A percentile compares a stretch with the other conserved stretches of the same genome.
Evolutionary conservation across 2,113 vertebrate genomes (phyloP).

Genomic region (Mormyrus lacerda): DNA sequence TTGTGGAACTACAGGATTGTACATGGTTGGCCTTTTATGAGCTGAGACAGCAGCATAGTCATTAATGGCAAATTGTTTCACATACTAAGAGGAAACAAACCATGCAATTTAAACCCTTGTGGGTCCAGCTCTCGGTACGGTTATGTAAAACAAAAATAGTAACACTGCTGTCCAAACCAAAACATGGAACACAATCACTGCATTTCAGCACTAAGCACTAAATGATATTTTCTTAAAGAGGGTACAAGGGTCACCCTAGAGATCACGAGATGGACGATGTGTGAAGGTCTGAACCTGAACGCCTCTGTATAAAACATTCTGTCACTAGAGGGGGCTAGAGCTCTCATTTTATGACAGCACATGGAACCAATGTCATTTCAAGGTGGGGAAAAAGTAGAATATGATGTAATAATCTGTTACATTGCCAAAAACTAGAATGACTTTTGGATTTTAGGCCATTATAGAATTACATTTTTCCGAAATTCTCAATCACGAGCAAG

Average conservation of each 20-base stretch:
- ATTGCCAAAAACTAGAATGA: neutral
- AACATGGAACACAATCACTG: neutral
- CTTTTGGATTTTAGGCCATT: neutral
- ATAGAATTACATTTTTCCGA: neutral
- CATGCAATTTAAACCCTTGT: neutral
- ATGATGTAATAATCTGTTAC: neutral
- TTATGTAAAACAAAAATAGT: neutral
- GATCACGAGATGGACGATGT: neutral
- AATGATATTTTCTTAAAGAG: neutral
- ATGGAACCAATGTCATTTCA: slow-evolving; percentile 31
- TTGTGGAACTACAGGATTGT: neutral
- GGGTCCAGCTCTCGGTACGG: neutral
- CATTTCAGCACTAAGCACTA: neutral
- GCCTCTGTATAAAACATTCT: neutral
- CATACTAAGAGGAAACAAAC: neutral
- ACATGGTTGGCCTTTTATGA: neutral
- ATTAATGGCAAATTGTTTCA: neutral
- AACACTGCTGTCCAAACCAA: neutral
- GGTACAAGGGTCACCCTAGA: neutral
- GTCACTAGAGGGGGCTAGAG: slow-evolving; percentile 32
- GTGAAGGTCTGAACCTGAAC: neutral
- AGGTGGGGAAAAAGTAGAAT: slow-evolving; percentile 24
- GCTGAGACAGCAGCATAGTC: neutral
- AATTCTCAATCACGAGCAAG: neutral
- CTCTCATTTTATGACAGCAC: neutral